Percentiles rank a stretch among this genome's conserved stretches.
These are phyloP conservation scores for Alsophila aescularia DNA, from an alignment of 2,888 invertebrate species.

Conservation along the genomic window DNA sequence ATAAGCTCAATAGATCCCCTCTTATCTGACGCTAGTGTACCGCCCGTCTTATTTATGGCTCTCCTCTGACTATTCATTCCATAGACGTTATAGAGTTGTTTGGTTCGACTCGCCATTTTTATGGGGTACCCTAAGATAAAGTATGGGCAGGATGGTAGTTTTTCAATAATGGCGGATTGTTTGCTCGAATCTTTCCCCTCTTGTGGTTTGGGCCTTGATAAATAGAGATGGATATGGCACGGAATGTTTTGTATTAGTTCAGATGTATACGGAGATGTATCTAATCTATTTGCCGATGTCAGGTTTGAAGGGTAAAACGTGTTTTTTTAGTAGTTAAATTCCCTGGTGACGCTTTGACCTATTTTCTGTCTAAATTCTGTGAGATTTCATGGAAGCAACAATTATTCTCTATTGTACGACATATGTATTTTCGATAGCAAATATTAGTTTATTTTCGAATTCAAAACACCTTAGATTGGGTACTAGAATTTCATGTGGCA, in stretches of 20 bases:
- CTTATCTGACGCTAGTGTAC: slow-evolving; percentile 71
- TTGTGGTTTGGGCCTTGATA: slow-evolving; percentile 39
- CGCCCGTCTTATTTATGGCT: slow-evolving; percentile 65
- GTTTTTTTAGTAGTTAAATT: slow-evolving; percentile 10
- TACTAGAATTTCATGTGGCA: no score
- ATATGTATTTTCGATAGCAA: no score
- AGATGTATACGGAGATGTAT: slow-evolving; percentile 22
- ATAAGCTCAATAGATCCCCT: slow-evolving; percentile 76
- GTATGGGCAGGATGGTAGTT: slow-evolving; percentile 38
- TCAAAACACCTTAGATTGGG: no score
- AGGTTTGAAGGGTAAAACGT: slow-evolving; percentile 15
- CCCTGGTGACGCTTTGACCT: slow-evolving; percentile 6
- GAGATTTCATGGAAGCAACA: no score
- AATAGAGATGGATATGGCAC: slow-evolving; percentile 34
- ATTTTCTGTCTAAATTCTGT: background rate
- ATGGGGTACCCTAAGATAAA: slow-evolving; percentile 55
- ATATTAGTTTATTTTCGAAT: no score
- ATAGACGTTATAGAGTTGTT: slow-evolving; percentile 66
- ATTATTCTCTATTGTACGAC: no score
- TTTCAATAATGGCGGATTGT: slow-evolving; percentile 44
- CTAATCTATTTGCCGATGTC: slow-evolving; percentile 16
- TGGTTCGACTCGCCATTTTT: slow-evolving; percentile 60
- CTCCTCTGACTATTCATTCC: slow-evolving; percentile 71
- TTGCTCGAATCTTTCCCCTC: slow-evolving; percentile 36
- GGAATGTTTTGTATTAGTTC: slow-evolving; percentile 30